phyloP scores from a whole-genome alignment of 2,888 invertebrate species.

The Drosophila leonis region DNA sequence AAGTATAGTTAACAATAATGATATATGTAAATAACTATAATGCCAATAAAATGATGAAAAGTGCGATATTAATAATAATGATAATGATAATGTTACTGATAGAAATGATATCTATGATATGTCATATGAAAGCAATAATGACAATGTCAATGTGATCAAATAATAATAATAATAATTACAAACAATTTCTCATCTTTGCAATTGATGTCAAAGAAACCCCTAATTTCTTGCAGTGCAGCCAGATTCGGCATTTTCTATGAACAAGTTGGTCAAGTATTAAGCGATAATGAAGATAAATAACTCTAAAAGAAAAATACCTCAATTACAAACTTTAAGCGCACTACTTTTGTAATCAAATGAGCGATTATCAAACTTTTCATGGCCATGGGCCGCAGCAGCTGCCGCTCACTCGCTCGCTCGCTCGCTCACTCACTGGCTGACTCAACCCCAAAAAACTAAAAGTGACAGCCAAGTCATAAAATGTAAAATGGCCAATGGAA shows the following conservation, averaged over 20 bases:
- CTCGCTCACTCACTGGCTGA: neutral
- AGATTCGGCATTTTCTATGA: conserved; percentile 18
- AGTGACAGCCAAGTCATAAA: conserved; percentile 62
- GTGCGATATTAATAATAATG: neutral
- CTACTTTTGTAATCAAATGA: conserved; percentile 78
- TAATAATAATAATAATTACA: neutral
- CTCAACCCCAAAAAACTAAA: conserved; percentile 30
- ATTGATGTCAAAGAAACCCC: neutral
- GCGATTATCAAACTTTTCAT: conserved; percentile 73
- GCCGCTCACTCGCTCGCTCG: conserved; percentile 10
- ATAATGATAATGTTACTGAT: neutral
- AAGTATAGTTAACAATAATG: too few species aligned
- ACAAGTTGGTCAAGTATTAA: conserved; percentile 65
- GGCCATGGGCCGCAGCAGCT: conserved; percentile 44
- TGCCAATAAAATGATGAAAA: neutral
- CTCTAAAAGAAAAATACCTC: conserved; percentile 72
- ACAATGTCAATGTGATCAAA: neutral
- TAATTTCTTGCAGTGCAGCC: conserved; percentile 28
- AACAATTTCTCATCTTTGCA: neutral
- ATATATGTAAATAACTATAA: neutral
- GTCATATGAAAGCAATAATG: neutral
- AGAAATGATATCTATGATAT: neutral
- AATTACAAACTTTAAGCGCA: conserved; percentile 72
- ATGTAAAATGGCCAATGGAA: conserved; percentile 46
- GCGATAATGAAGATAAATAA: conserved; percentile 80